phyloP scores from a whole-genome alignment of 2,797 vertebrate species.

The Neoniphon sammara region DNA sequence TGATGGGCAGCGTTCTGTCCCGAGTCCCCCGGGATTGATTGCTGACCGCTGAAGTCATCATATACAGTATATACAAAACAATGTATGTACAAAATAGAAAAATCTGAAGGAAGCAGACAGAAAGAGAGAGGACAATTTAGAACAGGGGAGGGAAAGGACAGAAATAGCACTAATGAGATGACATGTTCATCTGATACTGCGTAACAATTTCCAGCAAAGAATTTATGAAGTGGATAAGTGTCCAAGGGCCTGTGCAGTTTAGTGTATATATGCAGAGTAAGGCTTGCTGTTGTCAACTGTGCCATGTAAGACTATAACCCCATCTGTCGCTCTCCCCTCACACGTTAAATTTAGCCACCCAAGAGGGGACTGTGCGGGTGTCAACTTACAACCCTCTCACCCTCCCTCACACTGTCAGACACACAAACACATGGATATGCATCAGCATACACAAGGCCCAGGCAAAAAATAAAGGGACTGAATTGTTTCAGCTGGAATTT shows the following conservation, averaged over 20 bases:
- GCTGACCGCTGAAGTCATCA: constrained; percentile 98
- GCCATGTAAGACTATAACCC: constrained; percentile 83
- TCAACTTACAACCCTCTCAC: constrained; percentile 78
- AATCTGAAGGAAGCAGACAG: constrained; percentile 83
- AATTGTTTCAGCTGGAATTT: not conserved
- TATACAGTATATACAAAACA: constrained; percentile 99
- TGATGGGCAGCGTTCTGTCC: constrained; percentile 88
- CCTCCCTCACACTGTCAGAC: constrained; percentile 41
- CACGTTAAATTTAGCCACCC: constrained; percentile 84
- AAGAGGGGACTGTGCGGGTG: constrained; percentile 76
- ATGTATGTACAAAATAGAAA: constrained; percentile 99
- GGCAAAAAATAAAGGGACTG: not conserved
- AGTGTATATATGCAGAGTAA: constrained; percentile 36
- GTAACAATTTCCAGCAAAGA: not conserved
- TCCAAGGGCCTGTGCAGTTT: constrained; percentile 21
- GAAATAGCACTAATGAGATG: not conserved
- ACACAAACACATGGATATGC: constrained; percentile 60
- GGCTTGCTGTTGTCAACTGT: constrained; percentile 65
- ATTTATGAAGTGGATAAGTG: constrained; percentile 24
- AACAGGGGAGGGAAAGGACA: not conserved
- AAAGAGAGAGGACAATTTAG: not conserved
- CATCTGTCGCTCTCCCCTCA: constrained; percentile 71
- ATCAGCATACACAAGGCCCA: constrained; percentile 4
- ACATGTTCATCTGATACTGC: not conserved
- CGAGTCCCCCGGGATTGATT: constrained; percentile 91